Conservation (phyloP, 2,113 vertebrate genomes). For the Lota lota region DNA sequence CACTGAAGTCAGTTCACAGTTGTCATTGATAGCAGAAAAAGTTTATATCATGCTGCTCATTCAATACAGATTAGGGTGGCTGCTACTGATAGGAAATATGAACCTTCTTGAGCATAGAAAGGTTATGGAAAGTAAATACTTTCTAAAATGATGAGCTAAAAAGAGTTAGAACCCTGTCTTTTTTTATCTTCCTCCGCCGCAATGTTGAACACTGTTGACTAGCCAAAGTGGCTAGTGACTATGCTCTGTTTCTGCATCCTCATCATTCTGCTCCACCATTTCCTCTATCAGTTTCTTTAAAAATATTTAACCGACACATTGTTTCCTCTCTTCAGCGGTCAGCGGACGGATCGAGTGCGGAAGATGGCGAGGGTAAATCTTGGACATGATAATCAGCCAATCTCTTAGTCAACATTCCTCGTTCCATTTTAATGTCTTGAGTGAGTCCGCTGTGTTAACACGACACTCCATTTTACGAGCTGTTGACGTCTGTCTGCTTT, state of each 20-base stretch:
- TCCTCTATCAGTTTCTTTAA: not conserved
- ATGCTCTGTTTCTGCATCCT: not conserved
- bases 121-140: too few relatives aligned
- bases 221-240: too few relatives aligned
- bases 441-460: too few relatives aligned
- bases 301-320: not conserved
- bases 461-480: not conserved
- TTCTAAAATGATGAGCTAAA: too few relatives aligned
- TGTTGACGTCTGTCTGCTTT: conserved; percentile 2
- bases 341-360: conserved; percentile 91
- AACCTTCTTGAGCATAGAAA: too few relatives aligned
- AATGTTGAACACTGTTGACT: not conserved
- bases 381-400: not conserved
- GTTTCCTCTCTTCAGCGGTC: conserved; percentile 79
- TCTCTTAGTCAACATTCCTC: not conserved
- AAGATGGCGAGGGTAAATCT: conserved; percentile 90
- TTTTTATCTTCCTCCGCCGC: not conserved
- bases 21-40: too few relatives aligned
- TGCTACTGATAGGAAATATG: too few relatives aligned
- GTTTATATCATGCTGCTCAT: too few relatives aligned
- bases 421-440: not conserved
- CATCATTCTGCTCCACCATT: not conserved
- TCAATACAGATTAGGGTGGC: too few relatives aligned
- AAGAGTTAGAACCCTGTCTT: too few relatives aligned
- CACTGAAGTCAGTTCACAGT: too few relatives aligned